Evolutionary conservation across 2,888 invertebrate species (phyloP).

Genomic region (Scrobipalpa costella): DNA sequence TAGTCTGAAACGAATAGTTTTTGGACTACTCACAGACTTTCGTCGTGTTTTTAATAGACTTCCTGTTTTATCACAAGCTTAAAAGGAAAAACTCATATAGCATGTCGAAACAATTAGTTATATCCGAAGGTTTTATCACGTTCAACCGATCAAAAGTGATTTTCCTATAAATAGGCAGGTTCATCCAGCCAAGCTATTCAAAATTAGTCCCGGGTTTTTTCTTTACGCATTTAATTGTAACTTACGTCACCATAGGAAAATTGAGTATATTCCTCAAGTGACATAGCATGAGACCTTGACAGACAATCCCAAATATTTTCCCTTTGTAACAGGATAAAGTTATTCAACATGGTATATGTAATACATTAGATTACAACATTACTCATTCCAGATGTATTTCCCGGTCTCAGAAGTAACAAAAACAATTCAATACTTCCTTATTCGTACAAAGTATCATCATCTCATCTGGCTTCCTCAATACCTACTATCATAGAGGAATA

Average conservation of each 20-base stretch:
- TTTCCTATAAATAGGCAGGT: too few species aligned
- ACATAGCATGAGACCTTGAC: background rate
- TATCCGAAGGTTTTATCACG: too few species aligned
- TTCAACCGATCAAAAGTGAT: too few species aligned
- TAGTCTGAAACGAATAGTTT: too few species aligned
- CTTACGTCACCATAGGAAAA: background rate
- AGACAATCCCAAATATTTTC: constrained; percentile 1
- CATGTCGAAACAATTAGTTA: too few species aligned
- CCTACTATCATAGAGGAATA: too few species aligned
- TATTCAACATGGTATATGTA: background rate
- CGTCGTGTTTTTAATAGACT: too few species aligned
- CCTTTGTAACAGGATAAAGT: background rate
- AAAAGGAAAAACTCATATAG: too few species aligned
- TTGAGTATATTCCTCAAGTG: background rate
- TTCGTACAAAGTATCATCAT: too few species aligned
- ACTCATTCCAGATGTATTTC: background rate
- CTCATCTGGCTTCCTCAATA: too few species aligned
- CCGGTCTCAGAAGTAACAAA: constrained; percentile 1
- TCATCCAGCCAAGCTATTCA: background rate
- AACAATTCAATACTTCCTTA: background rate
- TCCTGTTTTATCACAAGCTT: too few species aligned
- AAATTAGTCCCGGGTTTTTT: constrained; percentile 7
- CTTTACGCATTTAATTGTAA: background rate
- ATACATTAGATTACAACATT: background rate
- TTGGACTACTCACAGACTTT: too few species aligned